Percentiles rank a stretch among this genome's conserved stretches.
Conservation (phyloP, 2,888 invertebrate genomes). For the Phyllotreta cruciferae region DNA sequence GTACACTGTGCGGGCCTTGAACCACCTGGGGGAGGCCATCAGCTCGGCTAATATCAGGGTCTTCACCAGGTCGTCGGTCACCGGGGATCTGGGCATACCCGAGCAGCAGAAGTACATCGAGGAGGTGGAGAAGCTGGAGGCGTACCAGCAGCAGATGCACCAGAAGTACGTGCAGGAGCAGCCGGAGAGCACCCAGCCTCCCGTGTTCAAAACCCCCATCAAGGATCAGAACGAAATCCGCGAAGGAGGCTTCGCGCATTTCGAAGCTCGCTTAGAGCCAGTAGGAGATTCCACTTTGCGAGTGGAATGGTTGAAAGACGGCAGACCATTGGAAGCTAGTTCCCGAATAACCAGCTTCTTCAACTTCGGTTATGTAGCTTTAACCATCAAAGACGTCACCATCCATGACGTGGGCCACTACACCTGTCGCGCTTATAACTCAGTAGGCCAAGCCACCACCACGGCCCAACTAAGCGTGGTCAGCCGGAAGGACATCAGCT, state of each 20-base stretch:
- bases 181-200: constrained; percentile 80
- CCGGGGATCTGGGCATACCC: constrained; percentile 81
- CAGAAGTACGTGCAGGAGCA: constrained; percentile 81
- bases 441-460: constrained; percentile 84
- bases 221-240: constrained; percentile 85
- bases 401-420: constrained; percentile 89
- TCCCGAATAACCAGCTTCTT: constrained; percentile 92
- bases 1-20: constrained; percentile 90
- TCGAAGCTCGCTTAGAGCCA: constrained; percentile 94
- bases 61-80: constrained; percentile 79
- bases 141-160: constrained; percentile 83
- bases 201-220: constrained; percentile 88
- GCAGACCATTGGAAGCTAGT: constrained; percentile 88
- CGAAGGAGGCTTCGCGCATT: constrained; percentile 94
- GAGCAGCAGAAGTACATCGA: constrained; percentile 91
- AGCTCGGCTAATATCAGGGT: constrained; percentile 81
- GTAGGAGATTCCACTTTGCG: constrained; percentile 87
- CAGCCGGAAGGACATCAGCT: constrained; percentile 84
- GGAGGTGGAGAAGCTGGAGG: constrained; percentile 89
- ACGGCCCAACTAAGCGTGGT: constrained; percentile 83
- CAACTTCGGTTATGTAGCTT: constrained; percentile 93
- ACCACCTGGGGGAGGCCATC: constrained; percentile 88
- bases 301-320: constrained; percentile 94
- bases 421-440: constrained; percentile 87
- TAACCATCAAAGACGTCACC: constrained; percentile 91